These are phyloP conservation scores for Nysson spinosus DNA, from an alignment of 2,888 invertebrate genomes.

Conservation along the genomic window DNA sequence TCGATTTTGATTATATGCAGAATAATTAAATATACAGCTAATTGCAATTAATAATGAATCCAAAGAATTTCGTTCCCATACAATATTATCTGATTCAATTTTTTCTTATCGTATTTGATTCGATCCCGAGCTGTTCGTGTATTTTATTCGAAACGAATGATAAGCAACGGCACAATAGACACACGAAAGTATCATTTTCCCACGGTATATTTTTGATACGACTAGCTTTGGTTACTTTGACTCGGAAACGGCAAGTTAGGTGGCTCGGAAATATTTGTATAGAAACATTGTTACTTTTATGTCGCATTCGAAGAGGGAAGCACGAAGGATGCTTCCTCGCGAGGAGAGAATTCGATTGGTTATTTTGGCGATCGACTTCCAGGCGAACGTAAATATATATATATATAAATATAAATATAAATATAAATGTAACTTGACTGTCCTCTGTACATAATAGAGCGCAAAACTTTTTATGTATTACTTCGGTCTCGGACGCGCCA, in stretches of 20 bases:
- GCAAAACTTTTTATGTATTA: slow-evolving; percentile 50
- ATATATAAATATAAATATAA: no score
- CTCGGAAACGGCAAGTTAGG: neutral
- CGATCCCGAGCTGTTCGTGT: slow-evolving; percentile 1
- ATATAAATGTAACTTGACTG: slow-evolving; percentile 32
- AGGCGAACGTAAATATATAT: slow-evolving; percentile 22
- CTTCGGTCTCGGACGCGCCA: slow-evolving; percentile 24
- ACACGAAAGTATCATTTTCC: slow-evolving; percentile 37
- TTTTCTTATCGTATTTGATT: no score
- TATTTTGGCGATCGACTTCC: slow-evolving; percentile 16
- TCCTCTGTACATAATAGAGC: slow-evolving; percentile 44
- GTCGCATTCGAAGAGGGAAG: no score
- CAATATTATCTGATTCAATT: no score
- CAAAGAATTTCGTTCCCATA: no score
- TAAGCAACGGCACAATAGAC: slow-evolving; percentile 19
- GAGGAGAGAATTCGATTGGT: slow-evolving; percentile 25
- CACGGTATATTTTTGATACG: slow-evolving; percentile 44
- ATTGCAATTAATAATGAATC: no score
- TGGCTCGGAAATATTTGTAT: no score
- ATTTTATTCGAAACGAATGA: slow-evolving; percentile 22
- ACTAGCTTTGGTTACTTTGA: slow-evolving; percentile 25
- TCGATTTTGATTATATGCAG: no score
- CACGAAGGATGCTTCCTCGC: no score
- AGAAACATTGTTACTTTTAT: no score
- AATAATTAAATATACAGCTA: no score